Conservation (phyloP, 1,140 invertebrate genomes). For the Euglossa dilemma region DNA sequence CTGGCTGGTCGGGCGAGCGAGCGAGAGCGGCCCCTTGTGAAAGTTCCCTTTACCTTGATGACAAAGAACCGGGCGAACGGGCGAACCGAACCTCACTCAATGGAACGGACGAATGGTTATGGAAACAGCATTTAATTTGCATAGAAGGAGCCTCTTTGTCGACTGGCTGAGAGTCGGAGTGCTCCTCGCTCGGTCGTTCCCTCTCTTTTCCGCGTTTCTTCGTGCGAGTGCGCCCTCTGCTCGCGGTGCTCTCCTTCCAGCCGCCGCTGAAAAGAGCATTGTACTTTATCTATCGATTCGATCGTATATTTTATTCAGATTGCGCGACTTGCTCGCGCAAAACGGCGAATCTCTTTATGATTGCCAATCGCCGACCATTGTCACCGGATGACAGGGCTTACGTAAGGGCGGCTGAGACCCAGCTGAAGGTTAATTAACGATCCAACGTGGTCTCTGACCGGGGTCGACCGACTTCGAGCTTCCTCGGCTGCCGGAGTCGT, state of each 20-base stretch:
- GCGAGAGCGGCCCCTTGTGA: conserved; percentile 74
- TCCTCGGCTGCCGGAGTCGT: not conserved
- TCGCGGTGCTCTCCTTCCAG: conserved; percentile 54
- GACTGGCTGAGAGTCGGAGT: conserved; percentile 68
- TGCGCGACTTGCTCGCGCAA: conserved; percentile 70
- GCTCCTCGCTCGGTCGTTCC: conserved; percentile 53
- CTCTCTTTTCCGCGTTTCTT: conserved; percentile 53
- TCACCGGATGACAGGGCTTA: conserved; percentile 59
- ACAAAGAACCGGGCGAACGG: conserved; percentile 79
- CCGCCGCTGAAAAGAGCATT: conserved; percentile 81
- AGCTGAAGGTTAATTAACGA: conserved; percentile 54
- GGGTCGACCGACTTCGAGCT: not conserved
- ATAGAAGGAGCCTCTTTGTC: conserved; percentile 82
- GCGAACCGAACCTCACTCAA: conserved; percentile 80
- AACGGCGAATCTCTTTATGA: conserved; percentile 79
- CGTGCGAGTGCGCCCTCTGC: conserved; percentile 31
- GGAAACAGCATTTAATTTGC: conserved; percentile 83
- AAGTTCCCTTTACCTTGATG: conserved; percentile 82
- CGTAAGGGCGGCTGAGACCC: conserved; percentile 40
- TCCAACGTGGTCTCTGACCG: not conserved
- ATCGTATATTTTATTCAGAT: conserved; percentile 83
- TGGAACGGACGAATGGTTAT: conserved; percentile 83
- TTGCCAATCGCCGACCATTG: conserved; percentile 78
- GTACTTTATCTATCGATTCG: conserved; percentile 83
- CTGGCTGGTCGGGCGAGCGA: conserved; percentile 54